phyloP scores from a whole-genome alignment of 2,113 vertebrate species.

The Silurus asotus region DNA sequence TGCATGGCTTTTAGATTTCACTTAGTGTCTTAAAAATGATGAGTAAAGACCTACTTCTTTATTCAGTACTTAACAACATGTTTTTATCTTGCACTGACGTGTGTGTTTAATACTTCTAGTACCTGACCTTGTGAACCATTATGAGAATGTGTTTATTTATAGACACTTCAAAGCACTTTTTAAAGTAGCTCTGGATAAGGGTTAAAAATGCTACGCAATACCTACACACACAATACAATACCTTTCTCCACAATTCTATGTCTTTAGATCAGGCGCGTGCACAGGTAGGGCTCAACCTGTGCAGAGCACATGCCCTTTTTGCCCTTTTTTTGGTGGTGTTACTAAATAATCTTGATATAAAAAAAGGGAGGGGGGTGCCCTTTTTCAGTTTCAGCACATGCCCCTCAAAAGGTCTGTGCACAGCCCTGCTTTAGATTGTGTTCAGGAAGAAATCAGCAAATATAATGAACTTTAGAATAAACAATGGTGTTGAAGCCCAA shows the following conservation, averaged over 20 bases:
- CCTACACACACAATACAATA: background rate
- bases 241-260: background rate
- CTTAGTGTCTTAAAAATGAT: background rate
- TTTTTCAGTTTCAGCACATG: too few relatives aligned
- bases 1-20: background rate
- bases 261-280: too few relatives aligned
- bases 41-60: background rate
- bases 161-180: background rate
- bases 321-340: too few relatives aligned
- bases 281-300: too few relatives aligned
- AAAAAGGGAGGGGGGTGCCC: too few relatives aligned
- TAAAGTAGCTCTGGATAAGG: background rate
- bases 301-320: too few relatives aligned
- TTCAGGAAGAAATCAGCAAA: background rate
- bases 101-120: background rate
- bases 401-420: too few relatives aligned
- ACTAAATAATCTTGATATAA: too few relatives aligned
- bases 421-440: too few relatives aligned
- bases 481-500: background rate
- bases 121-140: background rate
- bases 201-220: background rate
- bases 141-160: background rate
- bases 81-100: background rate
- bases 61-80: background rate
- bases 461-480: background rate